These are phyloP conservation scores for Agrotis clavis DNA, from an alignment of 2,888 invertebrate genomes.

Conservation along the genomic window DNA sequence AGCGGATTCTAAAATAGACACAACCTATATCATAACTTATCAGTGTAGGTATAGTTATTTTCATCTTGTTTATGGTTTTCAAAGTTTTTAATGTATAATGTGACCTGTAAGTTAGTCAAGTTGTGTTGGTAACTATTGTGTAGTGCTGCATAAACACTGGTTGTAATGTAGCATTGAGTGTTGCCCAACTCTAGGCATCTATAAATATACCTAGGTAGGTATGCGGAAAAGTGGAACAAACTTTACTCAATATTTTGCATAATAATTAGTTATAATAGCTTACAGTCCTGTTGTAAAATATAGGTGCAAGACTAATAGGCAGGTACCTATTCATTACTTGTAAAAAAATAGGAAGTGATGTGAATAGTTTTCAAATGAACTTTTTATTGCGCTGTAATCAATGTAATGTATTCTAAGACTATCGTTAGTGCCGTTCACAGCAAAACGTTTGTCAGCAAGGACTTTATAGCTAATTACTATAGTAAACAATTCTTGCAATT, in stretches of 20 bases:
- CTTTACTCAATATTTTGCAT: slow-evolving; percentile 32
- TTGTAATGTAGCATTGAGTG: slow-evolving; percentile 23
- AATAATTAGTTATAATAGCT: slow-evolving; percentile 43
- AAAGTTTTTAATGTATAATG: not conserved
- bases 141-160: slow-evolving; percentile 25
- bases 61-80: slow-evolving; percentile 3
- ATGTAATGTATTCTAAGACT: slow-evolving; percentile 20
- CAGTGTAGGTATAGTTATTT: too few relatives aligned
- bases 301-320: slow-evolving; percentile 4
- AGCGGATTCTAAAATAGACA: too few relatives aligned
- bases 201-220: slow-evolving; percentile 33
- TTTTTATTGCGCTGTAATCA: slow-evolving; percentile 39
- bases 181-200: slow-evolving; percentile 48
- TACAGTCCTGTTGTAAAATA: slow-evolving; percentile 22
- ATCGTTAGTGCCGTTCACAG: slow-evolving; percentile 8
- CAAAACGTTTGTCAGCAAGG: slow-evolving; percentile 17
- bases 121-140: slow-evolving; percentile 1
- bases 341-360: slow-evolving; percentile 50
- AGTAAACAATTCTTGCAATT: slow-evolving; percentile 23
- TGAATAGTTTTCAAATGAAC: slow-evolving; percentile 31
- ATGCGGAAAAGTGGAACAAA: slow-evolving; percentile 51
- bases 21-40: too few relatives aligned
- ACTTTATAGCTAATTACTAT: slow-evolving; percentile 13
- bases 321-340: slow-evolving; percentile 4
- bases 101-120: slow-evolving; percentile 12